These are phyloP conservation scores for Aspidiotus destructor DNA, from an alignment of 2,888 invertebrate species.

Conservation along the genomic window DNA sequence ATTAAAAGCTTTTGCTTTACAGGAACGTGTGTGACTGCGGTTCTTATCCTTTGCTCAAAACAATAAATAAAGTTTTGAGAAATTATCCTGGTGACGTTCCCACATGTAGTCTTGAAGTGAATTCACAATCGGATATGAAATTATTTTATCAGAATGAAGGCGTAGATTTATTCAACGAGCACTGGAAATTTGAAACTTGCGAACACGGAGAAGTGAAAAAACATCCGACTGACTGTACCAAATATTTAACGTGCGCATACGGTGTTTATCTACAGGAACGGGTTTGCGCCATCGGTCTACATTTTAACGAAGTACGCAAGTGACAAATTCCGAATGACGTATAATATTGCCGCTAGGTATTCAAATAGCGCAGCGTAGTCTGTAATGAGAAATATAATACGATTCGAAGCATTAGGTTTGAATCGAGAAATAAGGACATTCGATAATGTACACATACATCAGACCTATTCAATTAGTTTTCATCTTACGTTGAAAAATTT, in stretches of 20 bases:
- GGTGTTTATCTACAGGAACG: constrained; percentile 56
- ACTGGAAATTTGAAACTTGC: constrained; percentile 26
- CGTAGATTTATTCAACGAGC: constrained; percentile 14
- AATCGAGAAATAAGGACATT: too few species aligned
- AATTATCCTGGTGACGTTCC: constrained; percentile 57
- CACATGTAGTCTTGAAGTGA: constrained; percentile 46
- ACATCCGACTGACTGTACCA: constrained; percentile 60
- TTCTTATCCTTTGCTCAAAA: constrained; percentile 64
- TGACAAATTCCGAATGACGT: too few species aligned
- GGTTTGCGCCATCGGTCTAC: constrained; percentile 61
- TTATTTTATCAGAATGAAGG: constrained; percentile 28
- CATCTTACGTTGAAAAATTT: too few species aligned
- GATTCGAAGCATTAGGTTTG: too few species aligned
- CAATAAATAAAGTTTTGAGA: constrained; percentile 69
- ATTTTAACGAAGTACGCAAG: constrained; percentile 57
- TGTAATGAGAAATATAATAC: too few species aligned
- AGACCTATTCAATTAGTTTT: too few species aligned
- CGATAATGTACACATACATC: too few species aligned
- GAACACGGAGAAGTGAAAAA: constrained; percentile 31
- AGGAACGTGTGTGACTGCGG: constrained; percentile 69
- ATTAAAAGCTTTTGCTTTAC: not conserved
- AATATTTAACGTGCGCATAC: constrained; percentile 71
- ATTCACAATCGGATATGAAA: constrained; percentile 20
- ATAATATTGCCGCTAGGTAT: too few species aligned
- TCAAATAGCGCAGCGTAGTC: too few species aligned